phyloP scores from a whole-genome alignment of 2,888 invertebrate genomes.

The Omphaloscelis lunosa region DNA sequence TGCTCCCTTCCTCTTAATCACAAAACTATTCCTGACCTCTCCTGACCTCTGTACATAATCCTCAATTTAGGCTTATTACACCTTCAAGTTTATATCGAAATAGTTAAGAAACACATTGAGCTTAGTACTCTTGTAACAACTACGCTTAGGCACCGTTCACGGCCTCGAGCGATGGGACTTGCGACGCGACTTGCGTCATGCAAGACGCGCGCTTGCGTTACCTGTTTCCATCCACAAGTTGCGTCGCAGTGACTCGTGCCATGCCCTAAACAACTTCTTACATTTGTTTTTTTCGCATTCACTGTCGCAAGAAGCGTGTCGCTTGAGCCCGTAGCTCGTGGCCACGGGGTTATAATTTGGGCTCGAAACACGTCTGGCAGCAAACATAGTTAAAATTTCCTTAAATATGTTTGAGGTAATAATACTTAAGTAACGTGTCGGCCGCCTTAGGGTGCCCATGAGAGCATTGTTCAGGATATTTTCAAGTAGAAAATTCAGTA shows the following conservation, averaged over 20 bases:
- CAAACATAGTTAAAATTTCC: conserved; percentile 60
- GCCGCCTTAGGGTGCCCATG: conserved; percentile 1
- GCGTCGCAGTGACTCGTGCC: fast-evolving
- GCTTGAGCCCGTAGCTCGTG: not conserved
- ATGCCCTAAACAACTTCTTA: not conserved
- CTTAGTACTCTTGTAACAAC: conserved; percentile 20
- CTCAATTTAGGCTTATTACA: conserved; percentile 48
- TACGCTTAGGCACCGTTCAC: conserved; percentile 18
- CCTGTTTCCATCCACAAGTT: not conserved
- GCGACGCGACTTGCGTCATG: not conserved
- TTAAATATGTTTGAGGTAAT: conserved; percentile 53
- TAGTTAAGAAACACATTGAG: conserved; percentile 47
- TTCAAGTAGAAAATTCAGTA: not conserved
- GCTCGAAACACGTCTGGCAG: conserved; percentile 20
- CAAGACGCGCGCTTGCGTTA: not conserved
- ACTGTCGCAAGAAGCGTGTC: not conserved
- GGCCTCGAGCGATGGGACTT: not conserved
- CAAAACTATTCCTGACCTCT: conserved; percentile 17
- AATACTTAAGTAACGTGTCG: conserved; percentile 46
- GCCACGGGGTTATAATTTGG: conserved; percentile 37
- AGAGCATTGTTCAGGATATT: not conserved
- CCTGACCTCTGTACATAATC: conserved; percentile 42
- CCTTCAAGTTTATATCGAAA: conserved; percentile 58
- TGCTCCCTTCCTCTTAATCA: conserved; percentile 6
- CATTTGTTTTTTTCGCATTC: not conserved